Conservation (phyloP, 1,140 invertebrate species). For the Wasmannia auropunctata region DNA sequence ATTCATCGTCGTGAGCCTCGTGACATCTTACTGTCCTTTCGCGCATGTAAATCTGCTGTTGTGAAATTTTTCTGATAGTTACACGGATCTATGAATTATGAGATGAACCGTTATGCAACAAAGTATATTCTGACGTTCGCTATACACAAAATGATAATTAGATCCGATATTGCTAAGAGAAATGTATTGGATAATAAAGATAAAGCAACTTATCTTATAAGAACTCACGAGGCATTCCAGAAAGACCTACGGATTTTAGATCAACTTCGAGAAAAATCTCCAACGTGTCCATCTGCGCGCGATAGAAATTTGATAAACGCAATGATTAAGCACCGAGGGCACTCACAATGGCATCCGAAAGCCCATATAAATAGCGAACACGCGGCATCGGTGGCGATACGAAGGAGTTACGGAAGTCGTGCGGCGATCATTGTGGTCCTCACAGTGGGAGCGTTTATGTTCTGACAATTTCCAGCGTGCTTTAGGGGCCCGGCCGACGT, state of each 20-base stretch:
- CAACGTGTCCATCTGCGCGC: not conserved
- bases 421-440: slow-evolving; percentile 69
- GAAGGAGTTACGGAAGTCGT: slow-evolving; percentile 72
- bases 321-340: slow-evolving; percentile 43
- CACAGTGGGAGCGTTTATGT: slow-evolving; percentile 73
- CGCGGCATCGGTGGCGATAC: slow-evolving; percentile 39
- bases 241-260: not conserved
- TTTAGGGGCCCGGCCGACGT: slow-evolving; percentile 28
- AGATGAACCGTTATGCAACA: slow-evolving; percentile 10
- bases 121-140: not conserved
- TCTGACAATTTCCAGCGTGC: slow-evolving; percentile 43
- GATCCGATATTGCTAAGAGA: not conserved
- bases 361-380: slow-evolving; percentile 75
- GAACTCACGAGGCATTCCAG: not conserved
- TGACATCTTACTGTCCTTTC: slow-evolving; percentile 48
- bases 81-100: slow-evolving; percentile 5
- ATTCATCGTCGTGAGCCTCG: slow-evolving; percentile 42
- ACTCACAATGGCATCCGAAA: slow-evolving; percentile 64
- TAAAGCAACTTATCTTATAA: too few species aligned
- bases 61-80: slow-evolving; percentile 29
- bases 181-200: not conserved
- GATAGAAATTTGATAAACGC: slow-evolving; percentile 53
- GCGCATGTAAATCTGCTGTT: slow-evolving; percentile 43
- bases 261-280: slow-evolving; percentile 1
- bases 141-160: slow-evolving; percentile 33